A percentile compares a stretch with the other conserved stretches of the same genome.
Evolutionary conservation across 2,888 invertebrate species (phyloP).

Genomic region (Cinara cedri): DNA sequence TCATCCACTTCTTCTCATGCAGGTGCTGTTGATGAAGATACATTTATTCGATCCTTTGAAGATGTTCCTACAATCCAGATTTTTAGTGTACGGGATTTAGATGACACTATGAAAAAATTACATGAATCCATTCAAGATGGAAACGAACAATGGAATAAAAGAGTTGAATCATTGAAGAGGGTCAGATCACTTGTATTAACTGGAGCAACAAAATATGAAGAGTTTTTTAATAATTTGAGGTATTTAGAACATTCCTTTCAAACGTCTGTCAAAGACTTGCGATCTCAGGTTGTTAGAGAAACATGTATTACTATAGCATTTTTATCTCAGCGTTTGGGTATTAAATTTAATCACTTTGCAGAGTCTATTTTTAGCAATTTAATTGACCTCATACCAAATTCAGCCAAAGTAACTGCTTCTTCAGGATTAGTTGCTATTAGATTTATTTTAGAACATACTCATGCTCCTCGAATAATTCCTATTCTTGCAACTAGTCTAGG

Average conservation of each 20-base stretch:
- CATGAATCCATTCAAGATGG: slow-evolving; percentile 79
- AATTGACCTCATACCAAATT: slow-evolving; percentile 91
- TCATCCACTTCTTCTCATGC: slow-evolving; percentile 64
- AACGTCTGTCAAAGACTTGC: slow-evolving; percentile 81
- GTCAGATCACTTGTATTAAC: slow-evolving; percentile 82
- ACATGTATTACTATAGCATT: slow-evolving; percentile 94
- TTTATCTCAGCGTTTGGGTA: slow-evolving; percentile 82
- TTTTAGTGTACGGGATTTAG: slow-evolving; percentile 82
- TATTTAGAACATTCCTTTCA: slow-evolving; percentile 82
- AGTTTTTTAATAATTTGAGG: slow-evolving; percentile 78
- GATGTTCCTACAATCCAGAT: slow-evolving; percentile 81
- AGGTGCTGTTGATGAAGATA: slow-evolving; percentile 88
- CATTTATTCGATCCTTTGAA: slow-evolving; percentile 85
- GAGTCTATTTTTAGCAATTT: slow-evolving; percentile 82
- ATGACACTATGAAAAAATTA: slow-evolving; percentile 78
- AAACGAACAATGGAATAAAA: slow-evolving; percentile 90
- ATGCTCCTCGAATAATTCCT: slow-evolving; percentile 79
- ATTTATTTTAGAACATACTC: slow-evolving; percentile 85
- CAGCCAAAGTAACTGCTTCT: slow-evolving; percentile 93
- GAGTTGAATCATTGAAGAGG: slow-evolving; percentile 90
- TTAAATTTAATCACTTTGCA: slow-evolving; percentile 84
- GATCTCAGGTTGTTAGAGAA: slow-evolving; percentile 94
- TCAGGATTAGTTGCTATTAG: slow-evolving; percentile 84
- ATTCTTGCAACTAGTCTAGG: slow-evolving; percentile 77
- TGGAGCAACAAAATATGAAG: slow-evolving; percentile 77